Conservation (phyloP, 2,113 vertebrate genomes). For the Sorex araneus region DNA sequence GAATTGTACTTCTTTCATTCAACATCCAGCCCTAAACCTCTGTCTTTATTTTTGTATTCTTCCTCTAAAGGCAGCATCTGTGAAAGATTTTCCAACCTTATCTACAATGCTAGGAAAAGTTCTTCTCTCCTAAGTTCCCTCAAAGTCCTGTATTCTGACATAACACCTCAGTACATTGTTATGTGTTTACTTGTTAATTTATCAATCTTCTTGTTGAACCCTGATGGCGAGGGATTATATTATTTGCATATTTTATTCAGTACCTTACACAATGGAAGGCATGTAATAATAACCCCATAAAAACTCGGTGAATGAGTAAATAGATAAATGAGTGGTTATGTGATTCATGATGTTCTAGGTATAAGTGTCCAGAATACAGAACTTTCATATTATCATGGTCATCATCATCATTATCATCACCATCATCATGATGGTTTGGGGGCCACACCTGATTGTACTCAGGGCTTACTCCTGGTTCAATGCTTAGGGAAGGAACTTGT, state of each 20-base stretch:
- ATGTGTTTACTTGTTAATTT: constrained; percentile 11
- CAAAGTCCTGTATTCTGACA: background rate
- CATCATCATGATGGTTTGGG: too few relatives aligned
- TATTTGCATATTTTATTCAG: background rate
- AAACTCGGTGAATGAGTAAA: background rate
- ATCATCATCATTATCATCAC: too few relatives aligned
- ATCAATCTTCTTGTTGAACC: background rate
- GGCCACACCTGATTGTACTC: too few relatives aligned
- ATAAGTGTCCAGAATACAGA: background rate
- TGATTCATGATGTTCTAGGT: background rate
- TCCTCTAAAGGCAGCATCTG: background rate
- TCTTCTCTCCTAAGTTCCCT: background rate
- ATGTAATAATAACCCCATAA: background rate
- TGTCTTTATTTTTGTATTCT: background rate
- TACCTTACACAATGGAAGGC: background rate
- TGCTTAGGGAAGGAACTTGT: too few relatives aligned
- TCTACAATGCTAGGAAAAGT: background rate
- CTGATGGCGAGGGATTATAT: background rate
- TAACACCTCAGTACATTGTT: background rate
- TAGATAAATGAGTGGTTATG: background rate
- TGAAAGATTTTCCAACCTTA: background rate
- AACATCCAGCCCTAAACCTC: background rate
- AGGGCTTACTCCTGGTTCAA: too few relatives aligned
- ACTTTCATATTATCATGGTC: too few relatives aligned
- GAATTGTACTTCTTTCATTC: background rate